phyloP scores from a whole-genome alignment of 2,113 vertebrate species.

The Oreochromis spilurus region DNA sequence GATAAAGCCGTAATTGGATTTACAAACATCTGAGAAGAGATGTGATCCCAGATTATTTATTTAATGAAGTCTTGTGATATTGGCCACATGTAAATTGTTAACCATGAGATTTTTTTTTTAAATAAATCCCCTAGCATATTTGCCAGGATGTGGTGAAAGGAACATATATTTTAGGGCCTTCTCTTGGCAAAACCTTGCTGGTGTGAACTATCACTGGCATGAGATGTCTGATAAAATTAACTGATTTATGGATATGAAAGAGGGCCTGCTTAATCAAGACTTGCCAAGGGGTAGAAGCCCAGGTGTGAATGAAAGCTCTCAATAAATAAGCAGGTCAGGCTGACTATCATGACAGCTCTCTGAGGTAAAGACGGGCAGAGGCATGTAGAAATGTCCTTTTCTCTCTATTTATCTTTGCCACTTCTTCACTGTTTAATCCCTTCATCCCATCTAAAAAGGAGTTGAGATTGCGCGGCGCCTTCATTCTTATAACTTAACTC shows the following conservation, averaged over 20 bases:
- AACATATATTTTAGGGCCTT: slow-evolving; percentile 52
- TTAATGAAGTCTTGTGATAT: slow-evolving; percentile 70
- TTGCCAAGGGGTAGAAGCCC: slow-evolving; percentile 32
- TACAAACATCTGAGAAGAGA: slow-evolving; percentile 70
- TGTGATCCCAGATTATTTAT: slow-evolving; percentile 66
- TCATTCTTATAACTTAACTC: slow-evolving; percentile 52
- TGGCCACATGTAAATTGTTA: slow-evolving; percentile 69
- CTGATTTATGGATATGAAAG: slow-evolving; percentile 59
- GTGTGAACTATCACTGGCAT: slow-evolving; percentile 18
- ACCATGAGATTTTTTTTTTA: slow-evolving; percentile 14
- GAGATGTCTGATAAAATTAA: slow-evolving; percentile 61
- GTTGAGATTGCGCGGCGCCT: slow-evolving; percentile 20
- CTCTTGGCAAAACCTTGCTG: slow-evolving; percentile 19
- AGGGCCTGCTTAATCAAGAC: slow-evolving; percentile 11
- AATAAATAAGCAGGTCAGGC: slow-evolving; percentile 54
- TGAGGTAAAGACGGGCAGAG: slow-evolving; percentile 19
- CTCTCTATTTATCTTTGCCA: slow-evolving; percentile 32
- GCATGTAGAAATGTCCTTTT: slow-evolving; percentile 28
- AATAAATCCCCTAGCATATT: slow-evolving; percentile 52
- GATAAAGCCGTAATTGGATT: slow-evolving; percentile 73
- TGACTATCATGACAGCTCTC: slow-evolving; percentile 38
- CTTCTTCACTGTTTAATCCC: slow-evolving; percentile 28
- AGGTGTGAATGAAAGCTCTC: slow-evolving; percentile 43
- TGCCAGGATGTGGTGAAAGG: slow-evolving; percentile 30
- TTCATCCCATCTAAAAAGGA: slow-evolving; percentile 7